phyloP scores from a whole-genome alignment of 1,140 invertebrate genomes.

The Zeugodacus cucurbitae region DNA sequence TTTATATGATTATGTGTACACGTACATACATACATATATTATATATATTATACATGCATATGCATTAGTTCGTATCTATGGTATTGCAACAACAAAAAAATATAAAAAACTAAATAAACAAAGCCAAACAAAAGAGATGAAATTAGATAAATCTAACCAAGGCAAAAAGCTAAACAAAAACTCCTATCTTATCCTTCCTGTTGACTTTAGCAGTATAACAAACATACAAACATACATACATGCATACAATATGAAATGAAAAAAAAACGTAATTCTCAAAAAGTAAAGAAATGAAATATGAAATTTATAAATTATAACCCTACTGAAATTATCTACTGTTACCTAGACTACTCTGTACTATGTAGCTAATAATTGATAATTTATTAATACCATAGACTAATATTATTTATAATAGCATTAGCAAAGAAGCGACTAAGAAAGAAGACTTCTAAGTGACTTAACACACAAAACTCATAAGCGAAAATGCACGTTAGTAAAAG shows the following conservation, averaged over 20 bases:
- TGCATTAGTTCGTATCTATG: slow-evolving; percentile 40
- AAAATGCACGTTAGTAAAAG: neutral
- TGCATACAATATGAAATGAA: neutral
- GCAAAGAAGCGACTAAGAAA: slow-evolving; percentile 11
- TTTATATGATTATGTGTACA: neutral
- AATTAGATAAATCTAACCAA: slow-evolving; percentile 4
- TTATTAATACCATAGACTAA: slow-evolving; percentile 34
- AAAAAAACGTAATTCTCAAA: slow-evolving; percentile 50
- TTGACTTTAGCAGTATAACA: neutral
- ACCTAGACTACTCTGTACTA: slow-evolving; percentile 38
- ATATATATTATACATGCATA: neutral
- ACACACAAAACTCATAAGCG: slow-evolving; percentile 33
- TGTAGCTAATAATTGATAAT: slow-evolving; percentile 36
- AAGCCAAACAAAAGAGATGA: neutral
- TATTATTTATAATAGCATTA: slow-evolving; percentile 28
- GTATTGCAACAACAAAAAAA: slow-evolving; percentile 16
- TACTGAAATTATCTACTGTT: slow-evolving; percentile 32
- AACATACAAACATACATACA: neutral
- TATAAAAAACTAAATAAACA: neutral
- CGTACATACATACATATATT: slow-evolving; percentile 2
- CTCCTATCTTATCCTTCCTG: slow-evolving; percentile 31
- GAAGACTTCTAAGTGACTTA: slow-evolving; percentile 39
- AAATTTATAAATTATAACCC: slow-evolving; percentile 41
- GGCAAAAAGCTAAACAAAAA: slow-evolving; percentile 30
- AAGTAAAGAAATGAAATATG: slow-evolving; percentile 40